Conservation (phyloP, 2,797 vertebrate species). For the Poecilia gillii region DNA sequence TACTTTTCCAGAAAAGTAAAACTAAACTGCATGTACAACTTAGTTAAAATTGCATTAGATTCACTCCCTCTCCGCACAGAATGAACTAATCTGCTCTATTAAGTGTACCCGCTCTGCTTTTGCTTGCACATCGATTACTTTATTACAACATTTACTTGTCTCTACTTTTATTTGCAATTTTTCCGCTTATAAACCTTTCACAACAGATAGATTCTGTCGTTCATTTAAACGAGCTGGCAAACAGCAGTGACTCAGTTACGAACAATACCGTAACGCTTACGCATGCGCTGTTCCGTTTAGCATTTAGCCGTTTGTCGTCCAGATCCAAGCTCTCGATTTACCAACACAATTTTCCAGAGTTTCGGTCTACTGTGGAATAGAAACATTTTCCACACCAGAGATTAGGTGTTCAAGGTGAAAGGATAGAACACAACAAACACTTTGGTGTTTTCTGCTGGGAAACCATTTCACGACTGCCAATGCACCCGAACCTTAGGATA, state of each 20-base stretch:
- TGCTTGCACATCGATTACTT: not conserved
- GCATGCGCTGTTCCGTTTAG: constrained; percentile 58
- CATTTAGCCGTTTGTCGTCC: constrained; percentile 54
- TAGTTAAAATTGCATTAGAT: not conserved
- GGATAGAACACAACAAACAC: constrained; percentile 9
- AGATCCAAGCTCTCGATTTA: constrained; percentile 48
- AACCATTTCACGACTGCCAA: constrained; percentile 76
- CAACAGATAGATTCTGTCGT: not conserved
- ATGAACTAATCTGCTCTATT: not conserved
- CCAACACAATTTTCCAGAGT: constrained; percentile 16
- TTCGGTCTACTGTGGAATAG: not conserved
- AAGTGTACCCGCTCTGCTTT: not conserved
- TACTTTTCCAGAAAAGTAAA: not conserved
- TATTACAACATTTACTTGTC: not conserved
- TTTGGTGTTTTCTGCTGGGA: constrained; percentile 42
- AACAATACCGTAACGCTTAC: constrained; percentile 35
- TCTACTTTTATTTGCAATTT: not conserved
- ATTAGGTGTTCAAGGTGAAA: constrained; percentile 18
- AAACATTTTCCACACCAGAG: not conserved
- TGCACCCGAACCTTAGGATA: constrained; percentile 63
- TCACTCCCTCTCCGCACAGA: not conserved
- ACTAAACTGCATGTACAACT: not conserved
- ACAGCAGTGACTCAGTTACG: not conserved
- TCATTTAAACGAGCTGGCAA: not conserved
- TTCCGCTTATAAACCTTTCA: too few species aligned